phyloP scores from a whole-genome alignment of 2,113 vertebrate species.

The Gopherus flavomarginatus region DNA sequence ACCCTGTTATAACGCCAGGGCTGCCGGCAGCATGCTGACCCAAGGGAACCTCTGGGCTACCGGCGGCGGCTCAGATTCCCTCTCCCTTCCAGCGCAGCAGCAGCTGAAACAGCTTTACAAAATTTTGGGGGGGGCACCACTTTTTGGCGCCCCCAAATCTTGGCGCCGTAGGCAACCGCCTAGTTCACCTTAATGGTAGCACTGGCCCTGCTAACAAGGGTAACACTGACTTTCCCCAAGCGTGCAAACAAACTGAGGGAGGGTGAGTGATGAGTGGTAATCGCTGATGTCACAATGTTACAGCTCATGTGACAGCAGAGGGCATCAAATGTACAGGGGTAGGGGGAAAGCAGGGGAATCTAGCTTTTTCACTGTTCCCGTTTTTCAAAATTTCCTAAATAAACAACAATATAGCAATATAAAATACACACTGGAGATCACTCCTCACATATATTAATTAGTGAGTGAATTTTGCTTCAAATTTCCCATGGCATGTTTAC shows the following conservation, averaged over 20 bases:
- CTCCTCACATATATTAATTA: not conserved
- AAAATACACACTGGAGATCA: not conserved
- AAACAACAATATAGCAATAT: not conserved
- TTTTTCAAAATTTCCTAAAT: not conserved
- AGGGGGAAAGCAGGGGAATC: not conserved
- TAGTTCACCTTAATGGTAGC: too few relatives aligned
- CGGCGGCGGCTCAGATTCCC: too few relatives aligned
- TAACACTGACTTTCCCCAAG: not conserved
- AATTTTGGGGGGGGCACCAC: too few relatives aligned
- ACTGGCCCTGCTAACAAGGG: not conserved
- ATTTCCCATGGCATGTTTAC: not conserved
- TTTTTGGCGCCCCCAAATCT: too few relatives aligned
- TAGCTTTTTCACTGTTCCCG: not conserved
- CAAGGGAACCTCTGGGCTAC: too few relatives aligned
- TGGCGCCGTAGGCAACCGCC: too few relatives aligned
- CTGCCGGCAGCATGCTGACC: too few relatives aligned
- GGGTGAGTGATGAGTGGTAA: not conserved
- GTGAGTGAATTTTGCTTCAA: not conserved
- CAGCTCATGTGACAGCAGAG: not conserved
- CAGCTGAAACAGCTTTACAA: too few relatives aligned
- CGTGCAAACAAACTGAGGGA: not conserved
- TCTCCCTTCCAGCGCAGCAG: too few relatives aligned
- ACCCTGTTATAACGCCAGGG: too few relatives aligned
- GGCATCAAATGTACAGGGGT: not conserved
- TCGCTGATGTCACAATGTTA: not conserved